Conservation (phyloP, 1,140 invertebrate species). For the Cheumatopsyche charites region DNA sequence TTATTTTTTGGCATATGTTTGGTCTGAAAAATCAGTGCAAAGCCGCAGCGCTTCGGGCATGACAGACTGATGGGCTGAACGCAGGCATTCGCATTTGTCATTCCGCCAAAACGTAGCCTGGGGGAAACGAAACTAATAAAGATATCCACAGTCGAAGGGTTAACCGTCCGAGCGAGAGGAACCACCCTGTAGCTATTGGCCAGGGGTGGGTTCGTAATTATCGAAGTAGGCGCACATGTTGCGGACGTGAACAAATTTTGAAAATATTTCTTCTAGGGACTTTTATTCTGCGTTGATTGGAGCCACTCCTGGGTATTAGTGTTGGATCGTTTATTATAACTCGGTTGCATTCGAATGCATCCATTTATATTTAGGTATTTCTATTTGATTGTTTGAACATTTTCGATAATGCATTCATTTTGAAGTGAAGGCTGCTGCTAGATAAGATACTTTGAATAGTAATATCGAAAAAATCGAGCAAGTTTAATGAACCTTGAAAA, state of each 20-base stretch:
- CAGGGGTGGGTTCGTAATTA: slow-evolving; percentile 5
- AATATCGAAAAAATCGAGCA: too few species aligned
- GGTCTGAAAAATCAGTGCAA: slow-evolving; percentile 16
- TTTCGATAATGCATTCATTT: too few species aligned
- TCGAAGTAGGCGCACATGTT: neutral
- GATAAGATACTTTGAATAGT: too few species aligned
- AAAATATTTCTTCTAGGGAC: neutral
- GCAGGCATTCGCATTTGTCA: slow-evolving; percentile 32
- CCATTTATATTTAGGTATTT: too few species aligned
- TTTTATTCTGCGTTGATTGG: neutral
- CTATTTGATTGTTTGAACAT: too few species aligned
- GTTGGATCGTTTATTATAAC: too few species aligned
- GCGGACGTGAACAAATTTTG: neutral
- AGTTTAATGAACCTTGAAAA: too few species aligned
- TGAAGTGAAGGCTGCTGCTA: too few species aligned
- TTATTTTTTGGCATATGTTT: too few species aligned
- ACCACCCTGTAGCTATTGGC: too few species aligned
- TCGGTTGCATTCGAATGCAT: too few species aligned
- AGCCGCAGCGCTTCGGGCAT: neutral
- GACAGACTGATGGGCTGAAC: slow-evolving; percentile 13
- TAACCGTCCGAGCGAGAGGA: neutral
- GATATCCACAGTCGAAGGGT: slow-evolving; percentile 24
- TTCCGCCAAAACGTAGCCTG: neutral
- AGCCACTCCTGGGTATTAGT: too few species aligned
- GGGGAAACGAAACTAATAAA: slow-evolving; percentile 25